Conservation (phyloP, 2,888 invertebrate genomes). For the Dichetophora obliterata region DNA sequence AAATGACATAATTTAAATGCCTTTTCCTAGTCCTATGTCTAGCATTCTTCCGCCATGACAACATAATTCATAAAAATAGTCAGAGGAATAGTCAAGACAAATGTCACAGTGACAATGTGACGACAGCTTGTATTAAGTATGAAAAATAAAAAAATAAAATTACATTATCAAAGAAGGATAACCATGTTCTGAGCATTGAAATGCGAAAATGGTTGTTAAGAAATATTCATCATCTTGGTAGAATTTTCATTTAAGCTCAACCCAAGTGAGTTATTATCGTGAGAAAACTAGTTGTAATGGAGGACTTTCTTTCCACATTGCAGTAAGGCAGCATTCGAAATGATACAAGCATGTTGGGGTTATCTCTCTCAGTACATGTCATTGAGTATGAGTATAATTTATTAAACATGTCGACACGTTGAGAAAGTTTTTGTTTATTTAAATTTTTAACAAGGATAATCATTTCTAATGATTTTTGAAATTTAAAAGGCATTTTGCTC, state of each 20-base stretch:
- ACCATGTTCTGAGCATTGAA: neutral
- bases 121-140: conserved; percentile 43
- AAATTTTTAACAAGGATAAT: too few species aligned
- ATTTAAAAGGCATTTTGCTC: too few species aligned
- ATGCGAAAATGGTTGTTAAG: conserved; percentile 1
- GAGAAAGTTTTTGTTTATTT: too few species aligned
- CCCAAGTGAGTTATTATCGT: conserved; percentile 25
- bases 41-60: conserved; percentile 9
- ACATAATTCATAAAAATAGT: conserved; percentile 32
- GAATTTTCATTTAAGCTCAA: conserved; percentile 1
- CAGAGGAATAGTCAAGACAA: conserved; percentile 5
- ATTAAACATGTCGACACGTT: too few species aligned
- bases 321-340: too few species aligned
- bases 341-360: too few species aligned
- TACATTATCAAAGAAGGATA: neutral
- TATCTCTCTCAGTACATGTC: too few species aligned
- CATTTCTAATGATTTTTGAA: too few species aligned
- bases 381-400: too few species aligned
- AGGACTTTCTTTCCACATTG: too few species aligned
- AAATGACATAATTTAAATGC: conserved; percentile 6
- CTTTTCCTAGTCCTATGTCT: neutral
- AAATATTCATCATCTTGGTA: conserved; percentile 18
- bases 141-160: neutral
- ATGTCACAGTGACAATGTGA: conserved; percentile 53
- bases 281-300: neutral